Evolutionary conservation across 1,140 invertebrate genomes (phyloP).

Genomic region (Pinna nobilis): DNA sequence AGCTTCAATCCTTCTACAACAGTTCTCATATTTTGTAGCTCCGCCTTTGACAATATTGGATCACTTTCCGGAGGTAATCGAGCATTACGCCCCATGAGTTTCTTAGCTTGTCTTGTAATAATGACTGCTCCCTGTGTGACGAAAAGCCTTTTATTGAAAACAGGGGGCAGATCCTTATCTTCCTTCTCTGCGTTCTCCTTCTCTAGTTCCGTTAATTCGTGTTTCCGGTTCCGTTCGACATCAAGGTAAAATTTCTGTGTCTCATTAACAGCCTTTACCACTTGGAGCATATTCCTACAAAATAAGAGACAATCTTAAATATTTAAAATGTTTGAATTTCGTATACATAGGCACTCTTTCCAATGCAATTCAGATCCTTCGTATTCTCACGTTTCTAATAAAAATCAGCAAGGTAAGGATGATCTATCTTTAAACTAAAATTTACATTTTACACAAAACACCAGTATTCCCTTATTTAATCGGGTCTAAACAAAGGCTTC

Average conservation of each 20-base stretch:
- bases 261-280: constrained; percentile 51
- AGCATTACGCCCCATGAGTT: constrained; percentile 59
- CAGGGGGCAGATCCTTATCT: constrained; percentile 52
- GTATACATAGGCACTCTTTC: too few species aligned
- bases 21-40: constrained; percentile 54
- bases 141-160: constrained; percentile 67
- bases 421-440: too few species aligned
- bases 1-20: constrained; percentile 64
- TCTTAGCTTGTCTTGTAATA: constrained; percentile 52
- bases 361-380: too few species aligned
- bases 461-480: too few species aligned
- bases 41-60: constrained; percentile 49
- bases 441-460: too few species aligned
- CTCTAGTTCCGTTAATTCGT: constrained; percentile 38
- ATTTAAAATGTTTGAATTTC: too few species aligned
- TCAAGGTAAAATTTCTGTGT: constrained; percentile 54
- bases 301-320: too few species aligned
- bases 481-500: too few species aligned
- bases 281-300: constrained; percentile 53
- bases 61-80: constrained; percentile 28
- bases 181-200: constrained; percentile 31
- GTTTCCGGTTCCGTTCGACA: constrained; percentile 39
- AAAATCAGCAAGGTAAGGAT: too few species aligned
- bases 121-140: constrained; percentile 58
- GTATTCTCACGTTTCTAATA: too few species aligned